A percentile compares a stretch with the other conserved stretches of the same genome.
Evolutionary conservation across 2,113 vertebrate genomes (phyloP).

Genomic region (Isurus oxyrinchus): DNA sequence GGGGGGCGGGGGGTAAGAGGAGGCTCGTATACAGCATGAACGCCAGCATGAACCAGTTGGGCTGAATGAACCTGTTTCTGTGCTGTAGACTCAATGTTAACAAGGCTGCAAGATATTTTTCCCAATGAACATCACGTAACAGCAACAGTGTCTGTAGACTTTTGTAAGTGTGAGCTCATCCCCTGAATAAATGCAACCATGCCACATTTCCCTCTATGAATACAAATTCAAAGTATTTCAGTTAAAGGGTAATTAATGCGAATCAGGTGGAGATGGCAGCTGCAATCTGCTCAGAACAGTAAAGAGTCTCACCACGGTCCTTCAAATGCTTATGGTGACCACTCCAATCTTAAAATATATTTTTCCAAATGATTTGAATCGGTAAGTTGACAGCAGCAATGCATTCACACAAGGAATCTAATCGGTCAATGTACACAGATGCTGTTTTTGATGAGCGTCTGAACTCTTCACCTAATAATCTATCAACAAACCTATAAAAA

Average conservation of each 20-base stretch:
- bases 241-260: neutral
- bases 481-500: neutral
- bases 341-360: neutral
- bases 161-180: neutral
- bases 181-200: neutral
- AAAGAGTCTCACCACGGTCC: neutral
- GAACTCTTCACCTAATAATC: neutral
- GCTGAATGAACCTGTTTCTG: neutral
- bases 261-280: neutral
- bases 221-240: neutral
- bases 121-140: neutral
- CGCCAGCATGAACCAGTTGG: neutral
- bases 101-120: neutral
- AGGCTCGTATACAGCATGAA: neutral
- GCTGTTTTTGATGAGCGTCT: neutral
- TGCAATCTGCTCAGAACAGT: neutral
- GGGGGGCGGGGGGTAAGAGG: neutral
- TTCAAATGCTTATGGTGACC: neutral
- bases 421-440: neutral
- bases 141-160: neutral
- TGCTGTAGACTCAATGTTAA: neutral
- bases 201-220: neutral
- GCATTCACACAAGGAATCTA: neutral
- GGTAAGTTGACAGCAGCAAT: neutral
- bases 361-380: neutral